phyloP scores from a whole-genome alignment of 2,113 vertebrate genomes.

The Tamias sibiricus region DNA sequence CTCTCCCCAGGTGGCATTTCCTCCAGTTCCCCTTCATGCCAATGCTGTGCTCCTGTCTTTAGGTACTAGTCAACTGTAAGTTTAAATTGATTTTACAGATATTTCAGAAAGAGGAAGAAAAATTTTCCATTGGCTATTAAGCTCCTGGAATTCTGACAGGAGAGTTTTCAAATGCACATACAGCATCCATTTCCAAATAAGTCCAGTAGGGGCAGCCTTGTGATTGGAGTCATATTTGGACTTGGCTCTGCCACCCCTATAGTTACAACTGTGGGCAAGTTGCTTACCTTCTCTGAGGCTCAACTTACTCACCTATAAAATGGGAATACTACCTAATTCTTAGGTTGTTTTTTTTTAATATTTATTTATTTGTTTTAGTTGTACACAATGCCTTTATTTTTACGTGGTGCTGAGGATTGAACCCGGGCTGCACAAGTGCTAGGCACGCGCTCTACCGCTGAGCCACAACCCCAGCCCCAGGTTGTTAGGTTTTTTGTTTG shows the following conservation, averaged over 20 bases:
- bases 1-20: neutral
- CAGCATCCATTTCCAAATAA: constrained; percentile 62
- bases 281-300: neutral
- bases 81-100: constrained; percentile 34
- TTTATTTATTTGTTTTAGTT: too few species aligned
- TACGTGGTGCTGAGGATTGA: too few species aligned
- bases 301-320: neutral
- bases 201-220: neutral
- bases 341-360: neutral
- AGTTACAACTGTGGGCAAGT: constrained; percentile 13
- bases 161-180: neutral
- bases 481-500: neutral
- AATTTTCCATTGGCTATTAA: neutral
- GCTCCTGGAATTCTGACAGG: constrained; percentile 8
- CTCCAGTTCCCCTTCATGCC: neutral
- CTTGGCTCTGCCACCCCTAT: neutral
- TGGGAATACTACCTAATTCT: neutral
- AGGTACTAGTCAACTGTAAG: neutral
- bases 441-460: too few species aligned
- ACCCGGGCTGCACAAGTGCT: too few species aligned
- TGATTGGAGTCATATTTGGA: neutral
- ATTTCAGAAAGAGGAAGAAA: constrained; percentile 29
- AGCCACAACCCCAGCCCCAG: too few species aligned
- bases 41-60: neutral
- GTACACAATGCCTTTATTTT: too few species aligned